Conservation (phyloP, 2,797 vertebrate species). For the Chaunax sp. region DNA sequence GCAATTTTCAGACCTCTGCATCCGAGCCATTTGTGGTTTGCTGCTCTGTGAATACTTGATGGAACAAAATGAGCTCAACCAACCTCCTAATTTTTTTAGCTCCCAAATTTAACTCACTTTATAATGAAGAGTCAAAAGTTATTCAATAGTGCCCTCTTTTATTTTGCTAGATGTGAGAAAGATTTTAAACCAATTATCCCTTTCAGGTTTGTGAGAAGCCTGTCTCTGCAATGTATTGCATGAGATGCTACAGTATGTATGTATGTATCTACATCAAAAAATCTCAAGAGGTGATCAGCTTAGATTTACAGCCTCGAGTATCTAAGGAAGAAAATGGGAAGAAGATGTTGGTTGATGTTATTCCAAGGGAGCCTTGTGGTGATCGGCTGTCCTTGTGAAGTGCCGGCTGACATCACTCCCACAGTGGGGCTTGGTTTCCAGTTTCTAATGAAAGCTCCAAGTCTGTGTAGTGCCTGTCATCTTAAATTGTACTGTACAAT, state of each 20-base stretch:
- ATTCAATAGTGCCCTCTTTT: constrained; percentile 8
- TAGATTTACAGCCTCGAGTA: constrained; percentile 28
- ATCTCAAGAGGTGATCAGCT: constrained; percentile 34
- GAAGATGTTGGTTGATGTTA: constrained; percentile 38
- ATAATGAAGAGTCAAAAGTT: constrained; percentile 21
- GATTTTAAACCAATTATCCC: constrained; percentile 16
- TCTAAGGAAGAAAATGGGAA: constrained; percentile 42
- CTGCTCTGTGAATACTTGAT: constrained; percentile 44
- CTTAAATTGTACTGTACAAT: constrained; percentile 33
- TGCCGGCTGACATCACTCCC: constrained; percentile 71
- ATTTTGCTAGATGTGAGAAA: constrained; percentile 12
- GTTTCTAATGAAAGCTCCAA: constrained; percentile 46
- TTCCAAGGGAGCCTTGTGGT: constrained; percentile 41
- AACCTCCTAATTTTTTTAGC: constrained; percentile 27
- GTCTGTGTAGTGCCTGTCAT: constrained; percentile 39
- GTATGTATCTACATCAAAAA: constrained; percentile 11
- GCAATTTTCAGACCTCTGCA: constrained; percentile 38
- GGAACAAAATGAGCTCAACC: constrained; percentile 62
- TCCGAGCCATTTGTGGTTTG: constrained; percentile 59
- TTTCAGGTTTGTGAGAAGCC: too few relatives aligned
- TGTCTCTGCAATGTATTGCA: too few relatives aligned
- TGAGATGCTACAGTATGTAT: too few relatives aligned
- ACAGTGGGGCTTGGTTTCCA: constrained; percentile 49
- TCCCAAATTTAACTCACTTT: constrained; percentile 9
- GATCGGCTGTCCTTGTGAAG: constrained; percentile 51